Percentiles rank a stretch among this genome's conserved stretches.
Conservation (phyloP, 2,888 invertebrate genomes). For the Nomada goodeniana region DNA sequence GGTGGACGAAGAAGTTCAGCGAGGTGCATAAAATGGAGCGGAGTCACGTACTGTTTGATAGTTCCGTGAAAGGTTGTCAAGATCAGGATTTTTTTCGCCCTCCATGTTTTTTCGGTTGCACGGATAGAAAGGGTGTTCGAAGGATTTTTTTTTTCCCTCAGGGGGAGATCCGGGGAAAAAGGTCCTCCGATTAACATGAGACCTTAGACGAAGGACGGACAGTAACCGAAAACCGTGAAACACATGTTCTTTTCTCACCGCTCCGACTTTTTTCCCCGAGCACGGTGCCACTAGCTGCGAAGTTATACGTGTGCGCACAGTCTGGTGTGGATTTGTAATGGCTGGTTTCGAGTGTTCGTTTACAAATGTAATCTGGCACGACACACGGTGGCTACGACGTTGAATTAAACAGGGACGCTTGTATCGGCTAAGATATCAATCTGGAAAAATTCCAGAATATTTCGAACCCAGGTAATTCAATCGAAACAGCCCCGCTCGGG, state of each 20-base stretch:
- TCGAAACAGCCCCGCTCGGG: slow-evolving; percentile 6
- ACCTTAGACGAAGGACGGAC: slow-evolving; percentile 46
- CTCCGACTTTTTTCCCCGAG: slow-evolving; percentile 36
- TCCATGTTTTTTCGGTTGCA: neutral
- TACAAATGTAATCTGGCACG: slow-evolving; percentile 43
- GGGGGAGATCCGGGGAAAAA: neutral
- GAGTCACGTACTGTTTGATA: neutral
- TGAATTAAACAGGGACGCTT: slow-evolving; percentile 20
- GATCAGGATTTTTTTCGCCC: neutral
- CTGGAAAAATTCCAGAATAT: neutral
- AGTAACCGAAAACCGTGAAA: slow-evolving; percentile 60
- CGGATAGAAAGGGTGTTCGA: neutral
- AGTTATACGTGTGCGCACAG: neutral
- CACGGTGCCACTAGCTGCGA: slow-evolving; percentile 26
- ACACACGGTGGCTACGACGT: slow-evolving; percentile 6
- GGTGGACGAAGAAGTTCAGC: neutral
- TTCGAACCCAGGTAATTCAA: neutral
- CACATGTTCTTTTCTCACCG: slow-evolving; percentile 61
- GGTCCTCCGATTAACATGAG: slow-evolving; percentile 37
- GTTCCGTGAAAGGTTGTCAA: neutral
- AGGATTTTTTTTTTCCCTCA: neutral
- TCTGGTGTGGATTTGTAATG: neutral
- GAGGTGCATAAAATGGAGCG: neutral
- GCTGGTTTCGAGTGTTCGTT: slow-evolving; percentile 20
- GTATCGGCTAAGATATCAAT: neutral